phyloP scores from a whole-genome alignment of 2,113 vertebrate genomes.

The Gasterosteus nipponicus region DNA sequence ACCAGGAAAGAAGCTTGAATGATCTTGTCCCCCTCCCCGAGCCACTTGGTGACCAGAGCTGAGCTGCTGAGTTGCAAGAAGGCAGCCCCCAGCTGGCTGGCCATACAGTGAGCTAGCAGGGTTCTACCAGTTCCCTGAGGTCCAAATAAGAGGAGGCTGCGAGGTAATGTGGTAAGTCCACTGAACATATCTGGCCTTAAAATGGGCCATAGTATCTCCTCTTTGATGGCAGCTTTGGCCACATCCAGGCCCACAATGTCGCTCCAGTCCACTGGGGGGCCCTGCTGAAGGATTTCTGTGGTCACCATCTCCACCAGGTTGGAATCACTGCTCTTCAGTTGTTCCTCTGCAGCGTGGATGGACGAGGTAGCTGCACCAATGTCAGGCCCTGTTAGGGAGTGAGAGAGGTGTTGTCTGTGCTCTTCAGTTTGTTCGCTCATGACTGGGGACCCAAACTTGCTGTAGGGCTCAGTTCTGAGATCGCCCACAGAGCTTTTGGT shows the following conservation, averaged over 20 bases:
- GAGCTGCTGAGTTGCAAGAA: slow-evolving; percentile 94
- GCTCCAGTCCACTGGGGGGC: slow-evolving; percentile 94
- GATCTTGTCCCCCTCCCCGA: slow-evolving; percentile 95
- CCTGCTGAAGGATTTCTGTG: slow-evolving; percentile 95
- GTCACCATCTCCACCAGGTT: slow-evolving; percentile 97
- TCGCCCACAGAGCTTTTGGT: slow-evolving; percentile 90
- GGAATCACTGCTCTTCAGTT: slow-evolving; percentile 95
- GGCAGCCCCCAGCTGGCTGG: slow-evolving; percentile 94
- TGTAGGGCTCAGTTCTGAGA: slow-evolving; percentile 91
- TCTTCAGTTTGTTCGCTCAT: slow-evolving; percentile 91
- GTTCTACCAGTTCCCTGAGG: slow-evolving; percentile 98
- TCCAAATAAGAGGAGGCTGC: slow-evolving; percentile 97
- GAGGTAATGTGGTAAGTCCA: slow-evolving; percentile 93
- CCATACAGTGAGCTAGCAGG: slow-evolving; percentile 94
- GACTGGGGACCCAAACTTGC: slow-evolving; percentile 91
- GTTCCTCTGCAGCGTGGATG: slow-evolving; percentile 93
- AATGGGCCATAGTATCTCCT: slow-evolving; percentile 98
- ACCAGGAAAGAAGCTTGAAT: slow-evolving; percentile 95
- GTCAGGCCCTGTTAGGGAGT: slow-evolving; percentile 89
- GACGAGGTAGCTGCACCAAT: slow-evolving; percentile 93
- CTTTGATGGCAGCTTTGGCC: slow-evolving; percentile 96
- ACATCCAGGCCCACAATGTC: slow-evolving; percentile 97
- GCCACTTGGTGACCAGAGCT: slow-evolving; percentile 94
- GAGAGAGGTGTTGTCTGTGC: slow-evolving; percentile 91
- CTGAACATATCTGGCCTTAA: slow-evolving; percentile 97